Conservation (phyloP, 30 jellyfish, hydroid and myxozoan genomes). For the Turritopsis dohrnii region DNA sequence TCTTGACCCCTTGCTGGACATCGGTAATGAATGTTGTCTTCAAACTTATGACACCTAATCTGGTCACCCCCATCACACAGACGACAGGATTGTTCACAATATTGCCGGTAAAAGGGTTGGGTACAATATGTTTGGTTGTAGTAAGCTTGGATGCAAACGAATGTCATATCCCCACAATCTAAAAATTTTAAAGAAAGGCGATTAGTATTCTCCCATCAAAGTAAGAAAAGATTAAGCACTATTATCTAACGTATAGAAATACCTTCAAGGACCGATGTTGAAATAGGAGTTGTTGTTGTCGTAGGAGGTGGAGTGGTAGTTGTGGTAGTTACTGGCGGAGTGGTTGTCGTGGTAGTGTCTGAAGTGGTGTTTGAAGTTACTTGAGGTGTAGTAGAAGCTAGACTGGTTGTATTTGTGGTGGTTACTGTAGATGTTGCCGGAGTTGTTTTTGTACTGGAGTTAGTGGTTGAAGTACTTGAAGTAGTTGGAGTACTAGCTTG, state of each 20-base stretch:
- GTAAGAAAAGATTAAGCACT: not conserved
- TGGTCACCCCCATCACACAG: not conserved
- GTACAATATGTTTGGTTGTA: not conserved
- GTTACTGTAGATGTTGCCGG: too few species aligned
- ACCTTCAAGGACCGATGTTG: not conserved
- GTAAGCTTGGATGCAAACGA: not conserved
- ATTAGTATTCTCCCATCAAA: not conserved
- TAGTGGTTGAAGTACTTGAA: too few species aligned
- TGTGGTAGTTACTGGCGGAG: not conserved
- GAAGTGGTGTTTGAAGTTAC: too few species aligned
- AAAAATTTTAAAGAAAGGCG: not conserved
- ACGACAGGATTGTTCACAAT: not conserved
- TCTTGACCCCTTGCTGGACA: not conserved
- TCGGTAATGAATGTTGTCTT: not conserved
- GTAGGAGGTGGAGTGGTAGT: too few species aligned
- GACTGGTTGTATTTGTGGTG: too few species aligned
- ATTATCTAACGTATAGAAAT: not conserved
- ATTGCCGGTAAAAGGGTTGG: not conserved
- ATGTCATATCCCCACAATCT: not conserved
- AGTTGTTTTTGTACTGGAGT: too few species aligned
- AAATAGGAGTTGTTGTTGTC: too few species aligned
- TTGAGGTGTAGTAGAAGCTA: too few species aligned
- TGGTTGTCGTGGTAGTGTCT: too few species aligned
- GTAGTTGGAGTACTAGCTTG: not conserved
- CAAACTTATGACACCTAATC: not conserved